Percentiles rank a stretch among this genome's conserved stretches.
phyloP scores from a whole-genome alignment of 2,797 vertebrate genomes.

The Onychomys torridus region DNA sequence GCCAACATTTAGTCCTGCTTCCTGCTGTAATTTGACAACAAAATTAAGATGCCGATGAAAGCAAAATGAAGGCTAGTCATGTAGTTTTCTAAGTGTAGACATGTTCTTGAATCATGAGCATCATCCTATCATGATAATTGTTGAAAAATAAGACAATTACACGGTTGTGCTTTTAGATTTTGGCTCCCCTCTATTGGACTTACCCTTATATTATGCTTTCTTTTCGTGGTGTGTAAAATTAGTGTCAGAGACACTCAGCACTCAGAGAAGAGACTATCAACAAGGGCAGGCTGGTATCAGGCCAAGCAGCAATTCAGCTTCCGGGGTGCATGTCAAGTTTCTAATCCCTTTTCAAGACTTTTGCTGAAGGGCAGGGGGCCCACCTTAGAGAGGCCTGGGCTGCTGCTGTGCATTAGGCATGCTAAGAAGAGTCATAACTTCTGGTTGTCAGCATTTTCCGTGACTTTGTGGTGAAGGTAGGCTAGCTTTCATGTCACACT shows the following conservation, averaged over 20 bases:
- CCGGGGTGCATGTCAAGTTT: slow-evolving; percentile 4
- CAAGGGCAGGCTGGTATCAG: background rate
- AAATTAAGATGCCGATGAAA: slow-evolving; percentile 55
- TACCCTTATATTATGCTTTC: background rate
- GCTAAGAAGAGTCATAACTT: slow-evolving; percentile 73
- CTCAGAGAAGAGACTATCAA: background rate
- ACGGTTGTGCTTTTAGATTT: background rate
- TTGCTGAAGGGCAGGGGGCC: slow-evolving; percentile 28
- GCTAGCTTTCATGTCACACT: slow-evolving; percentile 81
- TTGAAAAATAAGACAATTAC: background rate
- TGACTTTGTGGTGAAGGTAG: slow-evolving; percentile 81
- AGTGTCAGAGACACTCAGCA: background rate
- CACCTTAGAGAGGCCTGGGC: background rate
- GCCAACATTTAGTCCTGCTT: background rate
- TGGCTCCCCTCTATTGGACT: background rate
- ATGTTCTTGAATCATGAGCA: background rate
- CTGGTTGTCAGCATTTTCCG: slow-evolving; percentile 82
- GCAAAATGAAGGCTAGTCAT: background rate
- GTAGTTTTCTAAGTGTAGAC: slow-evolving; percentile 25
- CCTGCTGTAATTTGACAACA: background rate
- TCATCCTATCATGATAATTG: background rate
- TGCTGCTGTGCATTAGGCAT: slow-evolving; percentile 70
- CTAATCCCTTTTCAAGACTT: slow-evolving; percentile 56
- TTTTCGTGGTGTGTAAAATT: background rate
- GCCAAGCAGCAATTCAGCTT: slow-evolving; percentile 34